Percentiles rank a stretch among this genome's conserved stretches.
These are phyloP conservation scores for Euproctis similis DNA, from an alignment of 2,888 invertebrate genomes.

Conservation along the genomic window DNA sequence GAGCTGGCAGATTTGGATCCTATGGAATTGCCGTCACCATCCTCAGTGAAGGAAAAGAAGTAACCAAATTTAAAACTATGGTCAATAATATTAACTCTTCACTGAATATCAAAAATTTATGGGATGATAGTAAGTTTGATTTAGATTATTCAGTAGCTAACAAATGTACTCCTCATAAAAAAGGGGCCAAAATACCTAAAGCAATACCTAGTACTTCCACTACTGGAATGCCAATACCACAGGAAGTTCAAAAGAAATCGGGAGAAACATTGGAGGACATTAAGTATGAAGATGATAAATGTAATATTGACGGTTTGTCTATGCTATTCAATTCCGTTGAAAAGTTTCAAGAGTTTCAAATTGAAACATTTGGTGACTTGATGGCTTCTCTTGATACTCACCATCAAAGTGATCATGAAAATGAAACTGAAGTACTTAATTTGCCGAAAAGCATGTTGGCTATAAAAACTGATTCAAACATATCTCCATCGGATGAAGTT, in stretches of 20 bases:
- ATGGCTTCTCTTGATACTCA: slow-evolving; percentile 34
- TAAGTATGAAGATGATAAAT: slow-evolving; percentile 3
- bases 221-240: not conserved
- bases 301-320: slow-evolving; percentile 22
- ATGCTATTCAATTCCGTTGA: slow-evolving; percentile 32
- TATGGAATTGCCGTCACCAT: slow-evolving; percentile 87
- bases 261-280: slow-evolving; percentile 9
- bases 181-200: not conserved
- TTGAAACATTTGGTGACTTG: slow-evolving; percentile 42
- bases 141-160: slow-evolving; percentile 7
- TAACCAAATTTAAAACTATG: slow-evolving; percentile 72
- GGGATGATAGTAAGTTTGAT: slow-evolving; percentile 33
- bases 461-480: too few species aligned
- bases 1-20: slow-evolving; percentile 95
- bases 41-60: slow-evolving; percentile 79
- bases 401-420: slow-evolving; percentile 2
- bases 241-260: slow-evolving; percentile 1
- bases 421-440: not conserved
- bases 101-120: slow-evolving; percentile 37
- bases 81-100: slow-evolving; percentile 72
- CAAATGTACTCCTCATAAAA: not conserved
- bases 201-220: too few species aligned
- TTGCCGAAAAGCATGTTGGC: too few species aligned
- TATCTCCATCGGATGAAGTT: too few species aligned
- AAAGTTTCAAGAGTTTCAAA: slow-evolving; percentile 12